Base-by-base conservation (phyloP, 2,888 invertebrate species). In the Thymelicus lineola region DNA sequence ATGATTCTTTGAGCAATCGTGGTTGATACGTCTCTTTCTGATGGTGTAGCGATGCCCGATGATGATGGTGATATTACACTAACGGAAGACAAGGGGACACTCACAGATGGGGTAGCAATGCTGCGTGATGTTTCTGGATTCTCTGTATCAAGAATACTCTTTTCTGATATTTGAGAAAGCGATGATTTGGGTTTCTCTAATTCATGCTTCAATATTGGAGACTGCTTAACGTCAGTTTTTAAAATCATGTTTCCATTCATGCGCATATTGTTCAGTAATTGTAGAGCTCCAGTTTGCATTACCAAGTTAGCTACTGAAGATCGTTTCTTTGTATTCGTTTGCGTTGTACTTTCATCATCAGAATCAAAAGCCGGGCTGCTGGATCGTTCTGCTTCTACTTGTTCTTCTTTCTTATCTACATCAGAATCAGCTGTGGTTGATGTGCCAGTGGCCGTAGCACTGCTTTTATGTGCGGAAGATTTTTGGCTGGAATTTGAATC, bases 361-460 rank as follows among this genome's bases (percentile, higher is more conserved):
- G 98, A 98, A 80, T 98, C 98, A 84, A 98, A 99, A 0, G 98
- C 98, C 0, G 98, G 96, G 84, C 98, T 98, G 81, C 98, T 98
- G 0, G 98, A 98, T 55, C 98, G 94, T 83, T 97, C 96, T 50
- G 95, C 94, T 82, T 96, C 95, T 10, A 93, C 89, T 75, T 91
- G 93, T 76, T 89, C 90, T 82, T 93, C 90, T 81, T 87, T 94
- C 73, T 90, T 94, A 57, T 93, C 93, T 65, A 85, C 87, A 70
- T 94, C 91, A 14, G 91, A 91, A 76, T 93, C 93, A 53, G 82
- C 92, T 38, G 94, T 94, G n/a, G 94, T 94, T 1, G 94, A 94
- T 5, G 94, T 95, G 5, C 93, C 94, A n/a, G 94, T 95, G 0
- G 86, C 95, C 35, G 94, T 95, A 4, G 92, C 92, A 75, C 94